Evolutionary conservation across 2,888 invertebrate genomes (phyloP), one percentile per base, ranked within the genome.

Genomic region (Agrochola circellaris): DNA sequence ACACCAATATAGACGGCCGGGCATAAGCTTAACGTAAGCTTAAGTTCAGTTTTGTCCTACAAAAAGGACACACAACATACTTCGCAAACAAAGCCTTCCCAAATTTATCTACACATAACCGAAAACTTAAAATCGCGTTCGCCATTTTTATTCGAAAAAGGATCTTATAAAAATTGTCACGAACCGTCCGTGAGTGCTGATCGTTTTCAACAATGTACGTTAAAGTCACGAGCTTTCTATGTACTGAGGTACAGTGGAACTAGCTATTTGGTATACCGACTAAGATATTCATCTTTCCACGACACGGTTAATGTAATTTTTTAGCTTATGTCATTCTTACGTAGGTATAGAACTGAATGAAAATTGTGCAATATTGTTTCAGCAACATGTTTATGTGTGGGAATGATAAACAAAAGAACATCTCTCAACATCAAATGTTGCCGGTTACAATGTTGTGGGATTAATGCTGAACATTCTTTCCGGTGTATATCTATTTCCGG

Each of bases 111-210:
- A 54, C 15, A 42, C 17, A 54, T 60, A 75, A 77, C 60, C 67
- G 48, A 72, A 78, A 73, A 71, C 73, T 74, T 56, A 71, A 86
- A 83, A 70, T 74, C 76, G 74, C 51, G 72, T 73, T 13, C 71
- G 7, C 67, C 26, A 75, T 75, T 70, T 74, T 84, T 82, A 76
- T 86, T 73, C 79, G 42, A 42, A 60, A 73, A 74, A 48, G 68
- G 54, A 67, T 65, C 65, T 85, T 82, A 51, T 61, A 75, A 84
- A 85, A 85, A 85, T 84, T 85, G 82, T 85, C 80, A 82, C 85
- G 75, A 64, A 78, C 75, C 68, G 67, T 69, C 67, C 77, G 87
- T 73, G 83, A 80, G 81, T 77, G 77, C 83, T 73, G 82, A 82
- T 85, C 73, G 80, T 56, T 82, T 85, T 76, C 75, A 69, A 87